A percentile compares a stretch with the other conserved stretches of the same genome.
These are phyloP conservation scores for Serrognathus titanus DNA, from an alignment of 2,888 invertebrate species.

Conservation along the genomic window DNA sequence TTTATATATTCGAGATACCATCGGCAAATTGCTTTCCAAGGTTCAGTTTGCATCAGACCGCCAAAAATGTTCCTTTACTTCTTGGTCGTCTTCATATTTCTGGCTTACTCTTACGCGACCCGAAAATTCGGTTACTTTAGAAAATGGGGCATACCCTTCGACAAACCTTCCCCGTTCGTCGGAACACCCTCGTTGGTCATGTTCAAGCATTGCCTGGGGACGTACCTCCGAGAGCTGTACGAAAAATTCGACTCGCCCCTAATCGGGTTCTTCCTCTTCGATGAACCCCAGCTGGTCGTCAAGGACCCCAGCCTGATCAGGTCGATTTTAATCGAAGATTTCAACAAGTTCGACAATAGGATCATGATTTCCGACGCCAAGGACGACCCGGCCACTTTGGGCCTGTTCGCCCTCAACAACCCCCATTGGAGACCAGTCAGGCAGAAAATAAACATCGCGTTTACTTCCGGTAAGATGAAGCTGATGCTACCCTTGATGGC, in stretches of 20 bases:
- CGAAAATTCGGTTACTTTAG: too few species aligned
- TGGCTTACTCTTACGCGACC: too few species aligned
- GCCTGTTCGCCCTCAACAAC: constrained; percentile 49
- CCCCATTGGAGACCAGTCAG: constrained; percentile 54
- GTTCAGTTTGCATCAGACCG: too few species aligned
- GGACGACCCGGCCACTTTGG: constrained; percentile 45
- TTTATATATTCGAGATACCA: too few species aligned
- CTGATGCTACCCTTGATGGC: constrained; percentile 51
- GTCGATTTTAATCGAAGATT: constrained; percentile 50
- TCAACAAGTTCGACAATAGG: constrained; percentile 50
- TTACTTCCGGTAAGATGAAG: constrained; percentile 56
- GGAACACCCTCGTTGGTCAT: constrained; percentile 23
- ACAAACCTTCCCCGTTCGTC: too few species aligned
- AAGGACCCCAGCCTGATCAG: constrained; percentile 51
- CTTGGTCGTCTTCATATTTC: too few species aligned
- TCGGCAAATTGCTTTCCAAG: too few species aligned
- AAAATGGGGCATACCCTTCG: too few species aligned
- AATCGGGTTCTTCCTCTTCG: constrained; percentile 53
- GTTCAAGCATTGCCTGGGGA: constrained; percentile 31
- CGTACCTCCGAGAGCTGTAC: constrained; percentile 36
- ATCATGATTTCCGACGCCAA: constrained; percentile 45
- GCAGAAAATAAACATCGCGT: constrained; percentile 52
- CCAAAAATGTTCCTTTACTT: too few species aligned
- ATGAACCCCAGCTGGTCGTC: constrained; percentile 50
- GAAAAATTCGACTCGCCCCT: constrained; percentile 35